Evolutionary conservation across 1,140 invertebrate genomes (phyloP).

Genomic region (Luehdorfia chinensis): DNA sequence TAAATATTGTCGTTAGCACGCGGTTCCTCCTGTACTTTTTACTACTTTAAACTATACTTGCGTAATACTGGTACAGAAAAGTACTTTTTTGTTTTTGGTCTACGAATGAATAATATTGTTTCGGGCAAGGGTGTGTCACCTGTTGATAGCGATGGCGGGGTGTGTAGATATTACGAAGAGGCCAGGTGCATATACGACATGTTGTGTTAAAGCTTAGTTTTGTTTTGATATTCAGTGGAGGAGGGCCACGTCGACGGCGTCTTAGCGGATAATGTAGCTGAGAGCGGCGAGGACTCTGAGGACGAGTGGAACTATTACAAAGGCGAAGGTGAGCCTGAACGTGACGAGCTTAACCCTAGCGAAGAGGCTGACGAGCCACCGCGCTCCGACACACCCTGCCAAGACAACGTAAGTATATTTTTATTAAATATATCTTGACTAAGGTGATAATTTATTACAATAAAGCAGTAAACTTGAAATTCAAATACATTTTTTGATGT

Average conservation of each 20-base stretch:
- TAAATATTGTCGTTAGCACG: conserved; percentile 52
- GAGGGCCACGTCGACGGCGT: conserved; percentile 64
- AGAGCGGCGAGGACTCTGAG: conserved; percentile 85
- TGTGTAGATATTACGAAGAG: conserved; percentile 27
- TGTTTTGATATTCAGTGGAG: conserved; percentile 59
- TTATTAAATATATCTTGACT: too few relatives aligned
- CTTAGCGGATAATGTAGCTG: conserved; percentile 83
- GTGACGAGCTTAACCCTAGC: conserved; percentile 43
- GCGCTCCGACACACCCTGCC: conserved; percentile 68
- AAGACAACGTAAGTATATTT: conserved; percentile 70
- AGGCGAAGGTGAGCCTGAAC: conserved; percentile 75
- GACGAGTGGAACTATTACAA: conserved; percentile 89
- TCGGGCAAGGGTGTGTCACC: conserved; percentile 65
- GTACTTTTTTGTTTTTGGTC: conserved; percentile 19
- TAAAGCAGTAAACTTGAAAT: too few relatives aligned
- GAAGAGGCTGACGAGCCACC: conserved; percentile 61
- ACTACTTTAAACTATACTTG: too few relatives aligned
- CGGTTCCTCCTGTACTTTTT: conserved; percentile 28
- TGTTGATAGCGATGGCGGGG: conserved; percentile 51
- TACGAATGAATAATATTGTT: too few relatives aligned
- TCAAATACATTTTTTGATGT: too few relatives aligned
- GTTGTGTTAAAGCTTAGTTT: conserved; percentile 28
- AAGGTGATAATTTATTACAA: too few relatives aligned
- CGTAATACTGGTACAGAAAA: too few relatives aligned
- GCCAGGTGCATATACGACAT: conserved; percentile 34